Evolutionary conservation across 2,797 vertebrate genomes (phyloP).

Genomic region (Tokudaia muenninki): DNA sequence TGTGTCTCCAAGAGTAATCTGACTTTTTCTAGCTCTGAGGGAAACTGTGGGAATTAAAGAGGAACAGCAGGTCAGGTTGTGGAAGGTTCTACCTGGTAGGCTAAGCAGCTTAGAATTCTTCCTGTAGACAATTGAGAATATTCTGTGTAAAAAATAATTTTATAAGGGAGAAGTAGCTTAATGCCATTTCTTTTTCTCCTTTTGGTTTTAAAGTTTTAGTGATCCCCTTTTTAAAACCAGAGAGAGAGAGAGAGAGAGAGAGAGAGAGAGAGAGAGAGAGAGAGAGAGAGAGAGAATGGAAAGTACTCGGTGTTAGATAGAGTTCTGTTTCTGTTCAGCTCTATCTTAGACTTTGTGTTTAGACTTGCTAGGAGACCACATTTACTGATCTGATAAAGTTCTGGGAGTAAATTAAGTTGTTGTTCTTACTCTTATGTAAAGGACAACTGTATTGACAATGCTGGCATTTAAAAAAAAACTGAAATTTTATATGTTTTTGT

Average conservation of each 20-base stretch:
- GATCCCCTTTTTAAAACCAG: conserved; percentile 13
- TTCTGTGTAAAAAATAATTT: conserved; percentile 21
- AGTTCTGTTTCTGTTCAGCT: conserved; percentile 22
- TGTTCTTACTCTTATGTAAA: neutral
- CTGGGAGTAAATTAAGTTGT: neutral
- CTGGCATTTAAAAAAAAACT: neutral
- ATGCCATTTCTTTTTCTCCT: neutral
- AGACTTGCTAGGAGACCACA: neutral
- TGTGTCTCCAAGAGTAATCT: conserved; percentile 5
- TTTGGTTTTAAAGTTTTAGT: neutral
- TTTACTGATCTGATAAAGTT: neutral
- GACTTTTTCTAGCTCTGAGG: conserved; percentile 60
- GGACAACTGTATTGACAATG: neutral
- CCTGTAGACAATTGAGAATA: conserved; percentile 49
- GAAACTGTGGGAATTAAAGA: conserved; percentile 63
- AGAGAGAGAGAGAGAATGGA: neutral
- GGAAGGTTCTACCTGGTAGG: conserved; percentile 58
- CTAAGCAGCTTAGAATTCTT: conserved; percentile 60
- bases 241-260: conserved; percentile 1
- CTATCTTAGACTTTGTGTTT: neutral
- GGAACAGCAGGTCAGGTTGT: conserved; percentile 27
- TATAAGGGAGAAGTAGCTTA: conserved; percentile 41
- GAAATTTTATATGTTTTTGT: neutral
- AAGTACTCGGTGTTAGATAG: neutral
- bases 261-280: neutral